Conservation (phyloP, 1,140 invertebrate genomes). For the Pseudomyrmex concolor region DNA sequence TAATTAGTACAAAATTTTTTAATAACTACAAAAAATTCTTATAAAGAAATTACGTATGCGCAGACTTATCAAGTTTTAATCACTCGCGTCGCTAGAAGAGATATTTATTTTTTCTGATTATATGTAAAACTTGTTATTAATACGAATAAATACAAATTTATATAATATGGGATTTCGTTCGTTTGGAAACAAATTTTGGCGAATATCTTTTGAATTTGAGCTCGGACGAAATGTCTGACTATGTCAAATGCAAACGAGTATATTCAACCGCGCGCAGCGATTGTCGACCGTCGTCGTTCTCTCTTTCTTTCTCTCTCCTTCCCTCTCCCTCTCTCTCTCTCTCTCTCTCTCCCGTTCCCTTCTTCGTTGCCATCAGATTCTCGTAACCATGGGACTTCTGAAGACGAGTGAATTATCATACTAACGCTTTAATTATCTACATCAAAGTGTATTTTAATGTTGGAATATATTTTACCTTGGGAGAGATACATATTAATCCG, state of each 20-base stretch:
- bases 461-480: not conserved
- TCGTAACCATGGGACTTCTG: constrained; percentile 32
- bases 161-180: constrained; percentile 18
- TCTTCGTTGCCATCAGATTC: constrained; percentile 10
- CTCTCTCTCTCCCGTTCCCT: not conserved
- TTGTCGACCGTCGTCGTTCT: constrained; percentile 40
- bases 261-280: constrained; percentile 55
- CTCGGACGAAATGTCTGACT: constrained; percentile 40
- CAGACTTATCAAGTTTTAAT: constrained; percentile 27
- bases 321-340: not conserved
- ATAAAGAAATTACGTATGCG: constrained; percentile 3
- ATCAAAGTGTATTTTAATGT: constrained; percentile 35
- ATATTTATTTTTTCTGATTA: too few species aligned
- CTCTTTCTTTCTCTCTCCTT: not conserved
- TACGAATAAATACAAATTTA: constrained; percentile 31
- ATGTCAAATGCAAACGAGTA: constrained; percentile 59
- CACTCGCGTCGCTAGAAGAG: not conserved
- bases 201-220: constrained; percentile 51
- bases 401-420: constrained; percentile 37
- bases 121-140: constrained; percentile 18
- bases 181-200: constrained; percentile 49
- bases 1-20: too few species aligned
- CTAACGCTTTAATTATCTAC: constrained; percentile 49
- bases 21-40: not conserved
- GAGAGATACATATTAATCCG: constrained; percentile 18